These are phyloP conservation scores for Bursaphelenchus okinawaensis DNA, from an alignment of 2,888 invertebrate species.

Conservation along the genomic window DNA sequence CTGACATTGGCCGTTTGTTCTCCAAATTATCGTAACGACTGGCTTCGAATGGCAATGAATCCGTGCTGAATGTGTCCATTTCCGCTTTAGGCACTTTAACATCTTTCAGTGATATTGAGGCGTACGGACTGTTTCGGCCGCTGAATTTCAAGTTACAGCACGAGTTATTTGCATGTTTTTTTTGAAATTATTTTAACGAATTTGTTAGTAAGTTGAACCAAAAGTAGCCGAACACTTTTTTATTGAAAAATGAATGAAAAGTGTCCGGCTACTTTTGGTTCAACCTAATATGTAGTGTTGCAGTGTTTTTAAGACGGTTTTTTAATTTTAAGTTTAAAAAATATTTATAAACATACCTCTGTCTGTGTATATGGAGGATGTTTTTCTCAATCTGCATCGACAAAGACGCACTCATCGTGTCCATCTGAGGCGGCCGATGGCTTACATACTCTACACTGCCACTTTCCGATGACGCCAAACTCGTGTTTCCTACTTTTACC, in stretches of 20 bases:
- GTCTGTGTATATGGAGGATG: background rate
- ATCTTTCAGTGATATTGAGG: background rate
- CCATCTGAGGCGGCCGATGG: background rate
- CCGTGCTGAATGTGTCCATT: conserved; percentile 6
- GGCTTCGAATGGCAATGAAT: conserved; percentile 8
- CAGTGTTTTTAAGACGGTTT: no score
- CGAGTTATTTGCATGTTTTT: no score
- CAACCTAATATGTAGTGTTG: no score
- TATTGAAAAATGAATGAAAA: no score
- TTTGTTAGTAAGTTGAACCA: no score
- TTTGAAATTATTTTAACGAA: no score
- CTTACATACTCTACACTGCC: background rate
- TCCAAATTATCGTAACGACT: conserved; percentile 9
- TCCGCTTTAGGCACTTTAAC: conserved; percentile 9
- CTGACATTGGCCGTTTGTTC: background rate
- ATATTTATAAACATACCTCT: no score
- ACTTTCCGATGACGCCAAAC: conserved; percentile 4
- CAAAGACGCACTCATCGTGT: background rate
- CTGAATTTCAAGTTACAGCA: no score
- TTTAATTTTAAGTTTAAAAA: no score
- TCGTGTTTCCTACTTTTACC: background rate
- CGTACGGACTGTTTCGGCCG: conserved; percentile 6
- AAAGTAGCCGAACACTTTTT: no score
- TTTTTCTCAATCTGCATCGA: background rate
- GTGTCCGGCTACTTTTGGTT: no score